phyloP scores from a whole-genome alignment of 2,888 invertebrate genomes.

The Stenodera caucasica region DNA sequence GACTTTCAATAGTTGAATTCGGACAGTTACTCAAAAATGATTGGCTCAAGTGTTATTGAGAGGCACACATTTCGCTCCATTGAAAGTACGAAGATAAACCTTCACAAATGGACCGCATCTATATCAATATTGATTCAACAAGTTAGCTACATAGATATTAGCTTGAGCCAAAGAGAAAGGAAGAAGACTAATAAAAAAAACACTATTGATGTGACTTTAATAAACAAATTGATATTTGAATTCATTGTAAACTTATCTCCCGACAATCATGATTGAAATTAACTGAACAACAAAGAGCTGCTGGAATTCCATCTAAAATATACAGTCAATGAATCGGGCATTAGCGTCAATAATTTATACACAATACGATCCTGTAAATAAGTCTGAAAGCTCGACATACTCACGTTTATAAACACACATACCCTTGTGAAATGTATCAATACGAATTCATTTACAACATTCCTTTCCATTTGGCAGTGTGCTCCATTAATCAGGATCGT shows the following conservation, averaged over 20 bases:
- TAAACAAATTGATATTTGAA: too few species aligned
- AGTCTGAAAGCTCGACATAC: background rate
- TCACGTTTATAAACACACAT: background rate
- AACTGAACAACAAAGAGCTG: background rate
- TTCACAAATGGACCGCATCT: constrained; percentile 22
- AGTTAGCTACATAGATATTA: constrained; percentile 26
- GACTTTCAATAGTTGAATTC: background rate
- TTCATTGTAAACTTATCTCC: background rate
- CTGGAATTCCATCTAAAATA: background rate
- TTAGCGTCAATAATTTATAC: background rate
- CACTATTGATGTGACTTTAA: background rate
- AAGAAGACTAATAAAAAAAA: background rate
- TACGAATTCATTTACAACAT: constrained; percentile 6
- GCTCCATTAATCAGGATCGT: constrained; percentile 4
- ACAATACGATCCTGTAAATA: background rate
- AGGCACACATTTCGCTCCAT: background rate
- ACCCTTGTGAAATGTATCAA: background rate
- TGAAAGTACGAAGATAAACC: constrained; percentile 10
- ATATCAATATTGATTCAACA: constrained; percentile 34
- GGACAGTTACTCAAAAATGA: background rate
- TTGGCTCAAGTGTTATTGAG: background rate
- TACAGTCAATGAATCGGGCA: background rate
- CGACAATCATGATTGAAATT: background rate
- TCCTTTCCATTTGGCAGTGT: constrained; percentile 4
- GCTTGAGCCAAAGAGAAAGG: background rate